These are phyloP conservation scores for Patiria pectinifera DNA, from an alignment of 53 echinoderm and acorn worm species.

Conservation along the genomic window DNA sequence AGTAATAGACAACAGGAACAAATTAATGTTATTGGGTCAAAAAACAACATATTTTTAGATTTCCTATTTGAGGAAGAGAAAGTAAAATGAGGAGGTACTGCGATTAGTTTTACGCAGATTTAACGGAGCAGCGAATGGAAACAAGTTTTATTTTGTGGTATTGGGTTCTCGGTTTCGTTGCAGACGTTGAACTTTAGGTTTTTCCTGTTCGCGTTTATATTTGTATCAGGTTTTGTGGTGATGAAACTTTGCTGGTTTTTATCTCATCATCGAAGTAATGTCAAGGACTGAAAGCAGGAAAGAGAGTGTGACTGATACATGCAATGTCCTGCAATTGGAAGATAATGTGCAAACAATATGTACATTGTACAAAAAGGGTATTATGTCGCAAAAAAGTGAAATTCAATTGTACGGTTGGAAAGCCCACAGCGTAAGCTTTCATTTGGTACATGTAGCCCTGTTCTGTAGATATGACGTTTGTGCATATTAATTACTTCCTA, in stretches of 20 bases:
- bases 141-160: slow-evolving; percentile 5
- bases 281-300: neutral
- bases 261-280: neutral
- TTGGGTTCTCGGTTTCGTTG: neutral
- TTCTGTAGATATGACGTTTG: no score
- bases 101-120: neutral
- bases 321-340: no score
- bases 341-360: no score
- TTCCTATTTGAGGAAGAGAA: neutral
- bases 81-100: no score
- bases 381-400: no score
- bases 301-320: no score
- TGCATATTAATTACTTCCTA: no score
- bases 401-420: no score
- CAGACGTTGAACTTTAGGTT: neutral
- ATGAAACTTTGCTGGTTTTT: neutral
- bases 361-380: no score
- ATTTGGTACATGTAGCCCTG: no score
- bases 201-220: slow-evolving; percentile 11
- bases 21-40: no score
- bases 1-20: neutral
- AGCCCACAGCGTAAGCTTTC: no score
- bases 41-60: neutral
- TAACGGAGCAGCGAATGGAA: neutral
- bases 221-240: neutral